Evolutionary conservation across 2,113 vertebrate genomes (phyloP).

Genomic region (Phycodurus eques): DNA sequence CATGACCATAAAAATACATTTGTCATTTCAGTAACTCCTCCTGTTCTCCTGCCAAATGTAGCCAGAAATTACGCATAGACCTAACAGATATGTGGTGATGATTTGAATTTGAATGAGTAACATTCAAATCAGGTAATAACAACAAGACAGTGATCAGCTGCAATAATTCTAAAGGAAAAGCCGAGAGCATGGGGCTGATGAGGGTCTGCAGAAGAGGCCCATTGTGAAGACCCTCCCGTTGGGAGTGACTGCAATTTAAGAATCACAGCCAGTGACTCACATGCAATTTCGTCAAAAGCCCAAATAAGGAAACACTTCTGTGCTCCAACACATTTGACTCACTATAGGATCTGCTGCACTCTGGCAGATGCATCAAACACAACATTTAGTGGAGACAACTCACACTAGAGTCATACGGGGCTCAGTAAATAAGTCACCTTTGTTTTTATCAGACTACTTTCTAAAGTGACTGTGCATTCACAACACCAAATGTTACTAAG

Average conservation of each 20-base stretch:
- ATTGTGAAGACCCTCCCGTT: constrained; percentile 27
- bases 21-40: no score
- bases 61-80: background rate
- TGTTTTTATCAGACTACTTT: constrained; percentile 13
- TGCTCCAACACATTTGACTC: constrained; percentile 54
- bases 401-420: constrained; percentile 24
- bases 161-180: background rate
- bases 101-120: background rate
- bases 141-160: background rate
- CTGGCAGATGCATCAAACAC: constrained; percentile 25
- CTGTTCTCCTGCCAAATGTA: background rate
- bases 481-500: constrained; percentile 27
- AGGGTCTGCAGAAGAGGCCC: constrained; percentile 19
- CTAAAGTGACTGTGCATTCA: constrained; percentile 4
- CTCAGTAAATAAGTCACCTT: constrained; percentile 27
- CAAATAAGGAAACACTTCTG: constrained; percentile 64
- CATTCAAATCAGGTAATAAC: constrained; percentile 4
- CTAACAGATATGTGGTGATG: no score
- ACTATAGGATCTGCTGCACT: constrained; percentile 30
- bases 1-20: background rate
- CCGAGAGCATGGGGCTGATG: background rate
- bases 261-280: constrained; percentile 58
- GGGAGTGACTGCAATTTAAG: constrained; percentile 31
- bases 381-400: constrained; percentile 33
- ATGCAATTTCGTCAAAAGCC: constrained; percentile 59